Conservation (phyloP, 2,113 vertebrate species). For the Prinia subflava region DNA sequence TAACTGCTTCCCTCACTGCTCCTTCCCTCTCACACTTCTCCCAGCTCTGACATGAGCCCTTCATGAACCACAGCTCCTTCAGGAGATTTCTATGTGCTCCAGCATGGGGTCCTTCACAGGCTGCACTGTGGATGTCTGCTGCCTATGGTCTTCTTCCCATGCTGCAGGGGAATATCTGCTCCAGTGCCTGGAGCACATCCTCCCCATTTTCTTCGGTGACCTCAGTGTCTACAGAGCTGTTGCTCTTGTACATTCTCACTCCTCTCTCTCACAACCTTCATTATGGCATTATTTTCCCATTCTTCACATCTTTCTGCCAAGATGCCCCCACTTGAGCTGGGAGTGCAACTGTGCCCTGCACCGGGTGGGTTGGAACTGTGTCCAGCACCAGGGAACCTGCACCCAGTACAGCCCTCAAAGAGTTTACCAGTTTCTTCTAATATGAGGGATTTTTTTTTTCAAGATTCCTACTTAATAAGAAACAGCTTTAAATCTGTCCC, state of each 20-base stretch:
- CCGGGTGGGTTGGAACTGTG: neutral
- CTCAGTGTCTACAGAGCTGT: neutral
- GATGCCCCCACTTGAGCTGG: accelerated
- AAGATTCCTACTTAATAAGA: neutral
- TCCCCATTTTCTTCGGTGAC: neutral
- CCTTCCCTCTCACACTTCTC: neutral
- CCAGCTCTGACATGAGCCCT: neutral
- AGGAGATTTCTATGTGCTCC: neutral
- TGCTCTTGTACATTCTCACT: neutral
- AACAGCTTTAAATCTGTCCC: neutral
- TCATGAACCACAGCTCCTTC: neutral
- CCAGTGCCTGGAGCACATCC: accelerated
- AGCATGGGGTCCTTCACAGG: neutral
- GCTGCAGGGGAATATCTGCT: neutral
- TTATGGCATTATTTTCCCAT: neutral
- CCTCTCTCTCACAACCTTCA: neutral
- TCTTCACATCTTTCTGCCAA: neutral
- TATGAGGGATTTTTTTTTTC: neutral
- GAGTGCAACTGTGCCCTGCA: accelerated
- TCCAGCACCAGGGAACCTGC: too few species aligned
- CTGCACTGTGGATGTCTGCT: neutral
- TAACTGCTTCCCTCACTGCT: neutral
- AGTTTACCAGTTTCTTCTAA: neutral
- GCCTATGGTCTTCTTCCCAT: accelerated
- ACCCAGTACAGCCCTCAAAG: neutral